These are phyloP conservation scores for Omphaloscelis lunosa DNA, from an alignment of 2,888 invertebrate genomes.

Conservation along the genomic window DNA sequence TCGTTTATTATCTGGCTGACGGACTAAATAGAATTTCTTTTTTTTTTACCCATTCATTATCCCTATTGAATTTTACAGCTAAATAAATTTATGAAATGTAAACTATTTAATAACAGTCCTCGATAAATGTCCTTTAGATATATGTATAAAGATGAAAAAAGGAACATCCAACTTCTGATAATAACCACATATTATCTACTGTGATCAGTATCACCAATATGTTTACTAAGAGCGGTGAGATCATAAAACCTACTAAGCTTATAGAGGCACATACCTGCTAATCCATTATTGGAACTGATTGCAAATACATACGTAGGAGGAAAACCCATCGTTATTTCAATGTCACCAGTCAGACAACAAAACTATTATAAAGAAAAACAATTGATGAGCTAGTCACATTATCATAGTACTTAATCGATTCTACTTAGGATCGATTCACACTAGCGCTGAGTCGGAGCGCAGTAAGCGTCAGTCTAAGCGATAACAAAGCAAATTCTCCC, in stretches of 20 bases:
- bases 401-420: slow-evolving; percentile 40
- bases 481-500: not conserved
- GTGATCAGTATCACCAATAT: no score
- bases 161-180: no score
- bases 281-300: not conserved
- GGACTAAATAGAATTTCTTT: no score
- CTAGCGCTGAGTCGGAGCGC: not conserved
- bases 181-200: no score
- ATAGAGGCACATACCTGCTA: not conserved
- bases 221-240: not conserved
- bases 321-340: slow-evolving; percentile 31
- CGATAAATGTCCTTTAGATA: no score
- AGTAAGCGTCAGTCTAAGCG: not conserved
- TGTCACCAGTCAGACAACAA: slow-evolving; percentile 15
- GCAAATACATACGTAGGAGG: slow-evolving; percentile 8
- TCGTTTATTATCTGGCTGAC: no score
- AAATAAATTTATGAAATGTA: no score
- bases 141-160: no score
- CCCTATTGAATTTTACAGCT: no score
- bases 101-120: no score
- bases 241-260: not conserved
- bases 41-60: no score
- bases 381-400: slow-evolving; percentile 34
- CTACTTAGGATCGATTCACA: not conserved
- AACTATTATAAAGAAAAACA: slow-evolving; percentile 47